Conservation (phyloP, 2,888 invertebrate genomes). For the Drosophila nr. fundita region DNA sequence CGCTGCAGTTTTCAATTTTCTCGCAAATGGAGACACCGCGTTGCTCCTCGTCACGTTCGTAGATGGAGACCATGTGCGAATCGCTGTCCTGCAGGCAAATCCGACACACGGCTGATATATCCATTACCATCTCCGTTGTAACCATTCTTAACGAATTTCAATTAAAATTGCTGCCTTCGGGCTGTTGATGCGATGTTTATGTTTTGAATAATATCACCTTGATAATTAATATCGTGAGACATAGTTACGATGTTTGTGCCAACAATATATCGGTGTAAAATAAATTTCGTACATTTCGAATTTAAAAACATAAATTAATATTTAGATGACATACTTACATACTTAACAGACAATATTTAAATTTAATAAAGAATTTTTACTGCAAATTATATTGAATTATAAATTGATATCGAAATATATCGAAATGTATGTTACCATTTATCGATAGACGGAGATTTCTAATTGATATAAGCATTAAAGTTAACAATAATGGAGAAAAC, state of each 20-base stretch:
- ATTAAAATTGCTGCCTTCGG: background rate
- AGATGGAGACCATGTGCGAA: slow-evolving; percentile 78
- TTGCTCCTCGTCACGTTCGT: slow-evolving; percentile 57
- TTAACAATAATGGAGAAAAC: slow-evolving; percentile 21
- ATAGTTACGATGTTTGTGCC: background rate
- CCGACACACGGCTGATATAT: slow-evolving; percentile 73
- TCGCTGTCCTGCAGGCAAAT: slow-evolving; percentile 79
- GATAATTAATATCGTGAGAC: slow-evolving; percentile 9
- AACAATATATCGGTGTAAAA: slow-evolving; percentile 14
- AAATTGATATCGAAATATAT: slow-evolving; percentile 3
- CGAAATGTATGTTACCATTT: background rate
- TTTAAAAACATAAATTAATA: background rate
- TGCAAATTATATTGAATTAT: background rate
- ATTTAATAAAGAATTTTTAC: background rate
- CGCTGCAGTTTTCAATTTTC: slow-evolving; percentile 82
- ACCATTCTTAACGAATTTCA: slow-evolving; percentile 18
- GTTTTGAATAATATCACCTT: slow-evolving; percentile 38
- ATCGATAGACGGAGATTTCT: slow-evolving; percentile 3
- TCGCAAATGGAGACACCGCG: slow-evolving; percentile 60
- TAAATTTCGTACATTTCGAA: background rate
- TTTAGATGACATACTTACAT: background rate
- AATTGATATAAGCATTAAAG: slow-evolving; percentile 13
- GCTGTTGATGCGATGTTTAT: slow-evolving; percentile 11
- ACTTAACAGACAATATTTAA: background rate
- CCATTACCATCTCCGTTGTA: slow-evolving; percentile 50